Evolutionary conservation across 2,888 invertebrate genomes (phyloP).

Genomic region (Epinotia ramella): DNA sequence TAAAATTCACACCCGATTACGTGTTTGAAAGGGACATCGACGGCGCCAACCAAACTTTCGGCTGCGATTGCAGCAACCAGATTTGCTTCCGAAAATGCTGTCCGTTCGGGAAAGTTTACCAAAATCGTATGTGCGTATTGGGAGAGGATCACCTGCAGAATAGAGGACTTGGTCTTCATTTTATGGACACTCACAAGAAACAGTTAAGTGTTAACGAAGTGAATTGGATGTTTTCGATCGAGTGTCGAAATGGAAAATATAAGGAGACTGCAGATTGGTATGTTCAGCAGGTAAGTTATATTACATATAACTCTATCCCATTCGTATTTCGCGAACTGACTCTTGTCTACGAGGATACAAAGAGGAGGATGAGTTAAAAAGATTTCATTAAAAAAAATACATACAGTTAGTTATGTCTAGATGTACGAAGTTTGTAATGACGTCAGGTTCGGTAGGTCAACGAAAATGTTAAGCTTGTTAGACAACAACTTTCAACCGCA

Average conservation of each 20-base stretch:
- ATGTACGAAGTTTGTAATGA: too few species aligned
- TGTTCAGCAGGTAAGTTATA: conserved; percentile 66
- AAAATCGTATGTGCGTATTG: conserved; percentile 52
- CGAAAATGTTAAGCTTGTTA: too few species aligned
- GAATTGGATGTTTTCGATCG: conserved; percentile 56
- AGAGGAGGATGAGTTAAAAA: too few species aligned
- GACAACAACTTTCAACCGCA: too few species aligned
- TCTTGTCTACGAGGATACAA: too few species aligned
- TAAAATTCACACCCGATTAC: conserved; percentile 59
- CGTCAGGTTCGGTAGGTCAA: too few species aligned
- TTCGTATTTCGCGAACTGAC: too few species aligned
- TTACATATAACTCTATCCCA: not conserved
- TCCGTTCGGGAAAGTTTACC: conserved; percentile 57
- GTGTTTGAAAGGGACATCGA: conserved; percentile 61
- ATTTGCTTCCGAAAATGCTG: conserved; percentile 76
- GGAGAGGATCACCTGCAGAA: conserved; percentile 56
- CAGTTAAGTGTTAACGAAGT: conserved; percentile 54
- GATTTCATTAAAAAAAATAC: too few species aligned
- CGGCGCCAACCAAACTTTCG: conserved; percentile 61
- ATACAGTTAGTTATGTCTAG: too few species aligned
- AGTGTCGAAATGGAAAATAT: conserved; percentile 56
- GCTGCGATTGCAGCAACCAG: conserved; percentile 67
- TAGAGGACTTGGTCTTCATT: conserved; percentile 59
- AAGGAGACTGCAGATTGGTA: conserved; percentile 61
- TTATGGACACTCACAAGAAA: conserved; percentile 51